phyloP scores from a whole-genome alignment of 1,140 invertebrate species.

The Anadara kagoshimensis region DNA sequence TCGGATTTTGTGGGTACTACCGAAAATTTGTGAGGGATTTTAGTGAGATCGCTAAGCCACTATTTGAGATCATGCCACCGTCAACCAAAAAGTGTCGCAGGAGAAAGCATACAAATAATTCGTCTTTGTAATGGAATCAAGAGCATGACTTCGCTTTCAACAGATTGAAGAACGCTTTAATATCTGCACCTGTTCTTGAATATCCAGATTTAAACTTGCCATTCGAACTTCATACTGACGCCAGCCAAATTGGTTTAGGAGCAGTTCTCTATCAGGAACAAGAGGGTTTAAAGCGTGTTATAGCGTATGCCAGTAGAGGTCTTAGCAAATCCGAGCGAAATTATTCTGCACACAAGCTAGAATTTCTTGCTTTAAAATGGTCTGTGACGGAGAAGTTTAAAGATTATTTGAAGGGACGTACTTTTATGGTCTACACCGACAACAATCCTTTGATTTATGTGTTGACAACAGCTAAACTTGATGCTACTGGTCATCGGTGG shows the following conservation, averaged over 20 bases:
- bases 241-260: constrained; percentile 45
- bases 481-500: too few species aligned
- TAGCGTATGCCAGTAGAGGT: constrained; percentile 47
- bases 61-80: constrained; percentile 30
- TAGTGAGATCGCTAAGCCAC: constrained; percentile 37
- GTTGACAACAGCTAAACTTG: too few species aligned
- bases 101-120: neutral
- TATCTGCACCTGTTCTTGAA: constrained; percentile 37
- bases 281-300: constrained; percentile 39
- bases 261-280: constrained; percentile 57
- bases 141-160: constrained; percentile 37
- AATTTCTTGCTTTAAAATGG: constrained; percentile 15
- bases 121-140: constrained; percentile 15
- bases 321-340: constrained; percentile 26
- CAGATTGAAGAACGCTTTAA: constrained; percentile 35
- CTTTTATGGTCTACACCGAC: neutral
- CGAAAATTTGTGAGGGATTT: constrained; percentile 56
- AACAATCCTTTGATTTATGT: neutral
- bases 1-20: constrained; percentile 67
- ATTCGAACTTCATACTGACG: constrained; percentile 48
- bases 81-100: neutral
- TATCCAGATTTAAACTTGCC: constrained; percentile 31
- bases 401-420: neutral
- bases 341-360: constrained; percentile 29
- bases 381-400: neutral